Evolutionary conservation across 92 coral and sea anemone species (phyloP).

Genomic region (Umimayanthus chanpuru): DNA sequence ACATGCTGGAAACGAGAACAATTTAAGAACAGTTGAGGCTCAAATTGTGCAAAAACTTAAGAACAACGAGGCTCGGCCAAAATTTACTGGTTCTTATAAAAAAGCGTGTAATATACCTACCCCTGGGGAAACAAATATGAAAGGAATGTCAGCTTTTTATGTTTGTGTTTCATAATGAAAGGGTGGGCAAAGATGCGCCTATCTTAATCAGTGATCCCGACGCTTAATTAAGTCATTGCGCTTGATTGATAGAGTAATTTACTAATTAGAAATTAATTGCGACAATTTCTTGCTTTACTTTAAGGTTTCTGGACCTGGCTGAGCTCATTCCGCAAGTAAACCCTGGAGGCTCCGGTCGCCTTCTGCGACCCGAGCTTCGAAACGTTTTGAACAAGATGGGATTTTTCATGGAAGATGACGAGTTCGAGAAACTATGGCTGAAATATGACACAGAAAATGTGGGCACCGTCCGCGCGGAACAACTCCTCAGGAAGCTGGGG

Average conservation of each 20-base stretch:
- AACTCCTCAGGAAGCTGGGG: constrained; percentile 85
- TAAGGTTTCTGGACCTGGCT: constrained; percentile 92
- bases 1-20: too few species aligned
- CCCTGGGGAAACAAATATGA: too few species aligned
- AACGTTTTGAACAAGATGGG: constrained; percentile 97
- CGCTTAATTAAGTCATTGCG: background rate
- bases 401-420: constrained; percentile 94
- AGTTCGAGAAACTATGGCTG: constrained; percentile 97
- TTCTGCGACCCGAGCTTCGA: constrained; percentile 91
- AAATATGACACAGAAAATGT: constrained; percentile 96
- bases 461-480: constrained; percentile 91
- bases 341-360: constrained; percentile 96
- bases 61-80: too few species aligned
- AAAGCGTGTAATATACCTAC: too few species aligned
- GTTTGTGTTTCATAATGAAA: too few species aligned
- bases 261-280: background rate
- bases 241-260: background rate
- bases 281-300: background rate
- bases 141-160: too few species aligned
- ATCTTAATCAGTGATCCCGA: too few species aligned
- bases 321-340: constrained; percentile 95
- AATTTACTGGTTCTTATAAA: too few species aligned
- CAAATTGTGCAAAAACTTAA: too few species aligned
- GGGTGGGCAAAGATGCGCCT: background rate
- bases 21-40: too few species aligned